These are phyloP conservation scores for Leptopilina myrica DNA, from an alignment of 2,888 invertebrate genomes.

Conservation along the genomic window DNA sequence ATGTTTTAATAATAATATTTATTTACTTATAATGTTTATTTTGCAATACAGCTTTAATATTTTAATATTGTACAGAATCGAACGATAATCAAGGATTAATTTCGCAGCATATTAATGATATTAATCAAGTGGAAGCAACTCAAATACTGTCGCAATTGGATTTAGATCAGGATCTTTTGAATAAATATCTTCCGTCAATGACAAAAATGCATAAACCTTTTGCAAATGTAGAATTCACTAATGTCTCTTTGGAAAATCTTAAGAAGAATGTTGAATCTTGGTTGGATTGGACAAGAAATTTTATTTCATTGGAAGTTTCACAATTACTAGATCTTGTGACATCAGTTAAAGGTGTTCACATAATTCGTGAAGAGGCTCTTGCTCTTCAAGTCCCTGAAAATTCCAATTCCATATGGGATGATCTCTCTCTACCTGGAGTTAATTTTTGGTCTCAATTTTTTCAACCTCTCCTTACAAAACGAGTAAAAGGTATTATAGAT, in stretches of 20 bases:
- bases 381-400: conserved; percentile 81
- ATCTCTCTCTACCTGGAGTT: conserved; percentile 79
- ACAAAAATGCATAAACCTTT: conserved; percentile 70
- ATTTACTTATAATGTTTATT: no score
- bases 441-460: conserved; percentile 87
- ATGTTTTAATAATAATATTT: not conserved
- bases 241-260: conserved; percentile 76
- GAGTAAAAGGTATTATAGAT: conserved; percentile 78
- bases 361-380: conserved; percentile 84
- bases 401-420: conserved; percentile 82
- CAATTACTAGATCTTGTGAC: conserved; percentile 82
- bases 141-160: conserved; percentile 80
- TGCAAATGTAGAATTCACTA: conserved; percentile 63
- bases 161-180: conserved; percentile 79
- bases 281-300: conserved; percentile 81
- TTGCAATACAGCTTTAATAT: not conserved
- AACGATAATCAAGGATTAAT: conserved; percentile 66
- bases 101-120: conserved; percentile 64
- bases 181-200: conserved; percentile 81
- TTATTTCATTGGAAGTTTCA: conserved; percentile 79
- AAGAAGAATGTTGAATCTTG: conserved; percentile 77
- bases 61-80: conserved; percentile 58
- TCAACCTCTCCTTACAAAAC: conserved; percentile 84
- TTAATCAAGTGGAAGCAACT: conserved; percentile 77
- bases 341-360: conserved; percentile 84